Conservation (phyloP, 2,113 vertebrate species). For the Perognathus longimembris region DNA sequence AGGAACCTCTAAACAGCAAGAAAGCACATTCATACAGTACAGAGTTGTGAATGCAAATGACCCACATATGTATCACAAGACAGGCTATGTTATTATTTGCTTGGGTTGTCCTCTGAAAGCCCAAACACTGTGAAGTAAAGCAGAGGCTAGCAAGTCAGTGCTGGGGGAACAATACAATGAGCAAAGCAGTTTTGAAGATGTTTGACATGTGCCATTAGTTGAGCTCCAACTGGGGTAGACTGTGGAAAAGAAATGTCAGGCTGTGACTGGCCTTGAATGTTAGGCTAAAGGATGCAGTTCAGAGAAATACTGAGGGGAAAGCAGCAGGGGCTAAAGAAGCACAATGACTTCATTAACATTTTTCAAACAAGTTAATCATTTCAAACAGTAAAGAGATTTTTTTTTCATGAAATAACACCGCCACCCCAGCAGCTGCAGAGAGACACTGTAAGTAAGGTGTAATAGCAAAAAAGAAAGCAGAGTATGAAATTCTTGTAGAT, state of each 20-base stretch:
- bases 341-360: neutral
- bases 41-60: neutral
- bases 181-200: neutral
- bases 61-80: neutral
- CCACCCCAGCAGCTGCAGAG: neutral
- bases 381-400: neutral
- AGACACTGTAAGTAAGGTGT: neutral
- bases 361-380: constrained; percentile 7
- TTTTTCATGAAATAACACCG: constrained; percentile 32
- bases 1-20: neutral
- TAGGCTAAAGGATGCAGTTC: neutral
- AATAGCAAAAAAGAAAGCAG: neutral
- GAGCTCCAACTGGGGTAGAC: neutral
- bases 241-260: neutral
- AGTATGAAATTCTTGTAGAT: neutral
- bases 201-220: neutral
- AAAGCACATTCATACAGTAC: neutral
- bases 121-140: neutral
- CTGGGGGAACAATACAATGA: neutral
- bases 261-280: neutral
- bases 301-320: neutral
- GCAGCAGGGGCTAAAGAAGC: neutral
- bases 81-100: neutral
- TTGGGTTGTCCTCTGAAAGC: constrained; percentile 25
- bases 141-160: neutral